phyloP scores from a whole-genome alignment of 2,888 invertebrate species.

The Hydroisotoma schaefferi region DNA sequence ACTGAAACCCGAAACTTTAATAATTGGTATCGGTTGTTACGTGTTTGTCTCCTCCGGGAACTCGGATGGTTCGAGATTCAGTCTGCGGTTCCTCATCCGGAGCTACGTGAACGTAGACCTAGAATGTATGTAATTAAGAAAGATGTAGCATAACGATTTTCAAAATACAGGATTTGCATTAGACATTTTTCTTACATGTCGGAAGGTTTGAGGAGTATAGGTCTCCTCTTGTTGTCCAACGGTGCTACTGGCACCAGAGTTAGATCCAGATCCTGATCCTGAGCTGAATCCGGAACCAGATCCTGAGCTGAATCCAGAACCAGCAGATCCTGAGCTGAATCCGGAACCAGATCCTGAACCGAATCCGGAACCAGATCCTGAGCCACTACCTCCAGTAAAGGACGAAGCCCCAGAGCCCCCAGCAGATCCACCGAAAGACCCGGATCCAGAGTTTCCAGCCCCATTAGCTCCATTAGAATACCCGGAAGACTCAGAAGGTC shows the following conservation, averaged over 20 bases:
- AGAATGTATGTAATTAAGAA: background rate
- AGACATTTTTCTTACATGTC: background rate
- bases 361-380: background rate
- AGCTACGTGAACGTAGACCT: slow-evolving; percentile 5
- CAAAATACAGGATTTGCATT: background rate
- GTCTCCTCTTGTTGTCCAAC: background rate
- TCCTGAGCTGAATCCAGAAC: background rate
- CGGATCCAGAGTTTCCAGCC: no score
- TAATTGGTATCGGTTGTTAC: no score
- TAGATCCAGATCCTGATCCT: slow-evolving; percentile 19
- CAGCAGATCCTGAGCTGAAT: background rate
- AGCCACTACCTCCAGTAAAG: no score
- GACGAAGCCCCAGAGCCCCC: no score
- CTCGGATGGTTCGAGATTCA: slow-evolving; percentile 8
- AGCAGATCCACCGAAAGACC: no score
- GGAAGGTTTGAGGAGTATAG: background rate
- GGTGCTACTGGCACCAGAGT: no score
- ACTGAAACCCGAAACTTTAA: no score
- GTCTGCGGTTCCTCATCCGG: background rate
- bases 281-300: background rate
- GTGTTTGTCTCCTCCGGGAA: slow-evolving; percentile 7
- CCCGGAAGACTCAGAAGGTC: no score
- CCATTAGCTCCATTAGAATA: no score
- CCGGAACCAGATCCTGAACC: background rate
- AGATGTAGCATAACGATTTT: background rate